Conservation (phyloP, 2,113 vertebrate species). For the Scytalopus superciliaris region DNA sequence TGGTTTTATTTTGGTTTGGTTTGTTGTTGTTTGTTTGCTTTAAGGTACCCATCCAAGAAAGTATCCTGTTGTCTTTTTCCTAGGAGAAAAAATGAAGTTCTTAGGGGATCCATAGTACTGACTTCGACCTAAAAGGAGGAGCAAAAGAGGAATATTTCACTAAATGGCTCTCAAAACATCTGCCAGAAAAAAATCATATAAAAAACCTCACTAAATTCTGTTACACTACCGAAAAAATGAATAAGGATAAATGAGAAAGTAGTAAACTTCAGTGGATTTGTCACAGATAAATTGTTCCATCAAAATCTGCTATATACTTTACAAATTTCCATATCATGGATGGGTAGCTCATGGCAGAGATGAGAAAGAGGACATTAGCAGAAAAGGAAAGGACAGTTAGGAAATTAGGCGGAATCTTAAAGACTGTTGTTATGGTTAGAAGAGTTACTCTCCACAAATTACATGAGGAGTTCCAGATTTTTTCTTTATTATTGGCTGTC, state of each 20-base stretch:
- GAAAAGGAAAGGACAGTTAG: neutral
- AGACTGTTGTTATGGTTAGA: neutral
- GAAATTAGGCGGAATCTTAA: neutral
- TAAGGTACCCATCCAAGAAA: neutral
- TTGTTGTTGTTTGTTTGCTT: too few relatives aligned
- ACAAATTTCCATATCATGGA: neutral
- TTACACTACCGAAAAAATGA: neutral
- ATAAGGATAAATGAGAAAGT: neutral
- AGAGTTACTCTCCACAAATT: neutral
- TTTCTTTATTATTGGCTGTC: neutral
- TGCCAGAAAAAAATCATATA: neutral
- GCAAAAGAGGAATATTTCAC: neutral
- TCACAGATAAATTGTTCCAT: neutral
- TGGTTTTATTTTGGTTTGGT: neutral
- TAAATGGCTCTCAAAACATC: neutral
- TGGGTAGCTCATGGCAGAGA: neutral
- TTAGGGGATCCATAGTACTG: neutral
- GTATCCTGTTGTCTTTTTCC: neutral
- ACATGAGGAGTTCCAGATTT: neutral
- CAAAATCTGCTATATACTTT: neutral
- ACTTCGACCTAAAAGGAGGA: neutral
- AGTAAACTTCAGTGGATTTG: neutral
- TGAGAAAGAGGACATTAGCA: neutral
- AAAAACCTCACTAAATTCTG: neutral
- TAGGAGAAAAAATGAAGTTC: neutral